Evolutionary conservation across 2,113 vertebrate genomes (phyloP).

Genomic region (Chaetura pelagica): DNA sequence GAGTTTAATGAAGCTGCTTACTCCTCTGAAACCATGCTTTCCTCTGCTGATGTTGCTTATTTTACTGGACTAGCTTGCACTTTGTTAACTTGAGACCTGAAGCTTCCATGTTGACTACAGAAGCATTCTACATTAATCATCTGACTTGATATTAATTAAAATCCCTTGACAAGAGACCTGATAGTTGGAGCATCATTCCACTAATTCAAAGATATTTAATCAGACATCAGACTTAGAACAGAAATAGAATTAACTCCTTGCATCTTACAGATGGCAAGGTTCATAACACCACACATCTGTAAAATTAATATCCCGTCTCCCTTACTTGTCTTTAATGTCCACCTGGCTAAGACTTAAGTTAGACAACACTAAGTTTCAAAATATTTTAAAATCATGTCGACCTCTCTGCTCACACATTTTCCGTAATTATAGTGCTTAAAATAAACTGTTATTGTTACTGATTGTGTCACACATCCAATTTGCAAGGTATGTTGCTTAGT

Average conservation of each 20-base stretch:
- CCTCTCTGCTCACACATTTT: not conserved
- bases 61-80: not conserved
- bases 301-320: not conserved
- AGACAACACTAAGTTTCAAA: not conserved
- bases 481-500: not conserved
- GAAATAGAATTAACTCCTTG: not conserved
- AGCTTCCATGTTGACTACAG: not conserved
- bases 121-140: constrained; percentile 35
- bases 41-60: constrained; percentile 35
- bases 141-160: constrained; percentile 8
- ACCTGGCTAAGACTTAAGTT: not conserved
- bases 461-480: not conserved
- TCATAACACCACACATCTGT: not conserved
- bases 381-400: not conserved
- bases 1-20: constrained; percentile 63
- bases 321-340: not conserved
- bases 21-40: constrained; percentile 27
- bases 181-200: not conserved
- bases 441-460: not conserved
- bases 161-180: constrained; percentile 15
- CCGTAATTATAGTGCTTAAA: not conserved
- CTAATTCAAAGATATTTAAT: constrained; percentile 50
- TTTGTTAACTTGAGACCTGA: constrained; percentile 1
- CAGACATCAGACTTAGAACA: constrained; percentile 2
- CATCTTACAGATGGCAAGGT: not conserved